A percentile compares a stretch with the other conserved stretches of the same genome.
phyloP scores from a whole-genome alignment of 1,140 invertebrate species.

The Oppia nitens region DNA sequence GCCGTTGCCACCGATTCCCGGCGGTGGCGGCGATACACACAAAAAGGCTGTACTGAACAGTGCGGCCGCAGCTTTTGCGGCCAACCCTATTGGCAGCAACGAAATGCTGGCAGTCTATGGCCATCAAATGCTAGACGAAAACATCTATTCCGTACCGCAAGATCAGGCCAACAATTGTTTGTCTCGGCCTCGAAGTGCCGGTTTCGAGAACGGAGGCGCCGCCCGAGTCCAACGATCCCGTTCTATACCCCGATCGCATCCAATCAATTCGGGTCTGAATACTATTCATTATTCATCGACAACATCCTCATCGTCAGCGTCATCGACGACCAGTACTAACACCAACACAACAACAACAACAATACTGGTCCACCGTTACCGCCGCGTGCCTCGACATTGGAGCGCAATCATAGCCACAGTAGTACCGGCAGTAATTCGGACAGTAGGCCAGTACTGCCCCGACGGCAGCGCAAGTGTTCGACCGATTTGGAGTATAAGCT shows the following conservation, averaged over 20 bases:
- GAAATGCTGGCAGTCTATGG: background rate
- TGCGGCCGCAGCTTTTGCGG: background rate
- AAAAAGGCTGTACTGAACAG: background rate
- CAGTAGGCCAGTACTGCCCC: background rate
- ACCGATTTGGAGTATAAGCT: background rate
- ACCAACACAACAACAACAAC: background rate
- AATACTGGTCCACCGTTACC: background rate
- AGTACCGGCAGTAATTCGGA: no score
- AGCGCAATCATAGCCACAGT: background rate
- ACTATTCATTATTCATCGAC: no score
- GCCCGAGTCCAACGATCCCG: conserved; percentile 1
- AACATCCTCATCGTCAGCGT: no score
- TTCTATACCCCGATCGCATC: conserved; percentile 7
- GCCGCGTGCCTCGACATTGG: background rate
- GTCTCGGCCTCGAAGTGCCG: background rate
- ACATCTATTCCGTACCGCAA: conserved; percentile 11
- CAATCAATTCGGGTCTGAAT: background rate
- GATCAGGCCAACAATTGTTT: background rate
- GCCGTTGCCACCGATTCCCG: conserved; percentile 10
- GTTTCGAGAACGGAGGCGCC: background rate
- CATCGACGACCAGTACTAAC: no score
- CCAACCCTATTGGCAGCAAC: background rate
- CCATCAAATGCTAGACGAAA: background rate
- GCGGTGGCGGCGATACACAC: background rate
- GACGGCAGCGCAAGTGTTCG: background rate